A percentile compares a stretch with the other conserved stretches of the same genome.
These are phyloP conservation scores for Plumapathes pennacea DNA, from an alignment of 92 coral and sea anemone species.

Conservation along the genomic window DNA sequence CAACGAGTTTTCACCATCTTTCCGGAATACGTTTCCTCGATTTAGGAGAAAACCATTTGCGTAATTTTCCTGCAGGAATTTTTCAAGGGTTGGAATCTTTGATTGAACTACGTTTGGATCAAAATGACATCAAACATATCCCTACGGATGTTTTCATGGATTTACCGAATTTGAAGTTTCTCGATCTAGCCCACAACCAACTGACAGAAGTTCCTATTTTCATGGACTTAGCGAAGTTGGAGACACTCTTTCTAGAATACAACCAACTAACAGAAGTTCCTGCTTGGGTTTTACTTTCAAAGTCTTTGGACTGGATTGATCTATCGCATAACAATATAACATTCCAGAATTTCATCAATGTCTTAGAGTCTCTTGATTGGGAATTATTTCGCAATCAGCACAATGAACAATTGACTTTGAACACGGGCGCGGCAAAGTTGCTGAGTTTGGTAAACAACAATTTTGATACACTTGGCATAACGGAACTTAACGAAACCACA, in stretches of 20 bases:
- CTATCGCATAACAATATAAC: constrained; percentile 46
- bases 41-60: constrained; percentile 9
- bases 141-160: constrained; percentile 28
- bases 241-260: constrained; percentile 39
- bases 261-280: constrained; percentile 37
- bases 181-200: constrained; percentile 47
- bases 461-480: constrained; percentile 24
- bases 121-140: constrained; percentile 49
- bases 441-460: constrained; percentile 50
- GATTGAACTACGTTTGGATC: constrained; percentile 25
- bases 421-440: too few species aligned
- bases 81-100: constrained; percentile 18
- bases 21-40: constrained; percentile 12
- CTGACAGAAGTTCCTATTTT: constrained; percentile 24
- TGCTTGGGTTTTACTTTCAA: constrained; percentile 52
- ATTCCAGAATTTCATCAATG: constrained; percentile 13
- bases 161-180: constrained; percentile 17
- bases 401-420: too few species aligned
- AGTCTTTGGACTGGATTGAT: constrained; percentile 26
- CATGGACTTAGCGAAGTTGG: constrained; percentile 13
- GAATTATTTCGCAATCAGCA: constrained; percentile 19
- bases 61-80: constrained; percentile 1
- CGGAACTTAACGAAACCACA: constrained; percentile 19
- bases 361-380: constrained; percentile 25
- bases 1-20: constrained; percentile 7